These are phyloP conservation scores for Empidonax alnorum DNA, from an alignment of 2,113 vertebrate genomes.

Conservation along the genomic window DNA sequence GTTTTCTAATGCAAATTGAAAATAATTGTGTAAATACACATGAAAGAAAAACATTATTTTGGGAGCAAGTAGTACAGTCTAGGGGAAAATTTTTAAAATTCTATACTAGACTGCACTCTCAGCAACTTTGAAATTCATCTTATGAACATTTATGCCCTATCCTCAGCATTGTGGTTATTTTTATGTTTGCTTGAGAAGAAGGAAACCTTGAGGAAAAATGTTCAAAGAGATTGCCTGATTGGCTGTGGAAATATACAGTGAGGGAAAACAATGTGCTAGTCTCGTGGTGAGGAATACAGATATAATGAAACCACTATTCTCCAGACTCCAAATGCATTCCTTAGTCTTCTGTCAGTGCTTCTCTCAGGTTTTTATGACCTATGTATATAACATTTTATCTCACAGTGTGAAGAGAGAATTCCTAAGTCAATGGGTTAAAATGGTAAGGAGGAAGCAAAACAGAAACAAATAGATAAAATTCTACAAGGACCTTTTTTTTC, in stretches of 20 bases:
- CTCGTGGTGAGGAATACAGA: not conserved
- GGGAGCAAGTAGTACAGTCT: not conserved
- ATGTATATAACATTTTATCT: not conserved
- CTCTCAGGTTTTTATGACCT: not conserved
- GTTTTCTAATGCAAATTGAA: not conserved
- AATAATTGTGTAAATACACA: not conserved
- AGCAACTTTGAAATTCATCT: not conserved
- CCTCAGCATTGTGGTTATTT: not conserved
- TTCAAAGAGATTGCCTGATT: not conserved
- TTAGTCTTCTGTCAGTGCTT: rapidly evolving
- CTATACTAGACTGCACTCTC: not conserved
- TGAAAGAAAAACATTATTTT: not conserved
- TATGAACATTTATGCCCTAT: not conserved
- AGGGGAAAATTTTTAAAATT: not conserved
- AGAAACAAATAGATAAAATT: not conserved
- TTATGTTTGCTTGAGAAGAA: not conserved
- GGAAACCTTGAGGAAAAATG: not conserved
- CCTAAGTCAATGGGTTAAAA: not conserved
- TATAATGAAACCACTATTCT: not conserved
- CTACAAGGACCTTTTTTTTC: not conserved
- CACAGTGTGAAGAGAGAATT: not conserved
- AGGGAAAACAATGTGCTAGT: not conserved
- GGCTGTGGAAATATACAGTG: not conserved
- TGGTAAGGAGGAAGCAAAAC: not conserved
- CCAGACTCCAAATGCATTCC: not conserved